Percentiles rank a stretch among this genome's conserved stretches.
phyloP scores from a whole-genome alignment of 2,113 vertebrate genomes.

The Tauraco erythrolophus region DNA sequence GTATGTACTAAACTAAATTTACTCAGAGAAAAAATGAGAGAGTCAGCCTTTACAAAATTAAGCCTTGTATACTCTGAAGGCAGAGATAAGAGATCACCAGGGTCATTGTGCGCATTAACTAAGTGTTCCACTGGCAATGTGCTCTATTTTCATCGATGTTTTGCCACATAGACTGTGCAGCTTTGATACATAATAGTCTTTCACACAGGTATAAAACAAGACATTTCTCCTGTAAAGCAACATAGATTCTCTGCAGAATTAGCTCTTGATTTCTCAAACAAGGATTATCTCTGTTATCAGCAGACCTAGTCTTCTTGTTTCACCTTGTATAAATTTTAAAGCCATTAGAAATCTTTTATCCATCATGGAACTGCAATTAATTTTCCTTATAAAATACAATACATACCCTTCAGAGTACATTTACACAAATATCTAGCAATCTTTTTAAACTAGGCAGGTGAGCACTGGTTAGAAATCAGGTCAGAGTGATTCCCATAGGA shows the following conservation, averaged over 20 bases:
- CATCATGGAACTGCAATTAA: not conserved
- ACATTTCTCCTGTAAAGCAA: not conserved
- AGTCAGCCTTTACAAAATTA: not conserved
- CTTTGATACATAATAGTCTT: not conserved
- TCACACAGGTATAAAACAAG: not conserved
- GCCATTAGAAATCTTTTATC: not conserved
- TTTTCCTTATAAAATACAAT: not conserved
- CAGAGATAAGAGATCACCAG: not conserved
- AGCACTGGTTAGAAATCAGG: not conserved
- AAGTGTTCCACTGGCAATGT: not conserved
- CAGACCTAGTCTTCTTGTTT: not conserved
- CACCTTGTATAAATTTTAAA: not conserved
- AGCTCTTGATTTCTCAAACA: not conserved
- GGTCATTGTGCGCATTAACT: not conserved
- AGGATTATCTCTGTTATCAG: not conserved
- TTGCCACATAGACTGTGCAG: not conserved
- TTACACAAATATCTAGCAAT: not conserved
- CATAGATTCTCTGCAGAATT: not conserved
- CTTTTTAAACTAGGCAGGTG: not conserved
- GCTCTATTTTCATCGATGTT: not conserved
- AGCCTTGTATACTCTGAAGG: not conserved
- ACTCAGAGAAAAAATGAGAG: not conserved
- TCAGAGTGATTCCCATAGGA: not conserved
- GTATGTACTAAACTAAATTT: not conserved
- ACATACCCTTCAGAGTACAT: not conserved